Conservation (phyloP, 1,140 invertebrate species). For the Drosophila willistoni region DNA sequence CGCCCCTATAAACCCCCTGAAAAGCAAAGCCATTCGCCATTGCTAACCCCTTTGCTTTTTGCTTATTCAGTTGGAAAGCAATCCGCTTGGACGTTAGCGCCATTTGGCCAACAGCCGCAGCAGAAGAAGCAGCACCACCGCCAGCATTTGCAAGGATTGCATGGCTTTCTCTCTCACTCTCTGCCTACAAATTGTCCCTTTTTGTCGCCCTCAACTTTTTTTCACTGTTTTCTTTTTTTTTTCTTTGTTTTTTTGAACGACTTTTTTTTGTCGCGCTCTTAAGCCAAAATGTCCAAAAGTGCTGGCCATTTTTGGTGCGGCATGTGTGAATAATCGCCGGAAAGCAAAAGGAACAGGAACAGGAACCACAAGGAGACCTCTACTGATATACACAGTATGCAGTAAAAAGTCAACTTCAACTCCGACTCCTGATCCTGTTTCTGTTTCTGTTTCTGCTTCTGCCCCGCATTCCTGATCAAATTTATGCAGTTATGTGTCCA, state of each 20-base stretch:
- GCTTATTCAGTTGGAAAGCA: constrained; percentile 68
- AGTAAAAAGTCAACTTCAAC: constrained; percentile 8
- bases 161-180: constrained; percentile 5
- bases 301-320: constrained; percentile 72
- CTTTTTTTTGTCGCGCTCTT: constrained; percentile 47
- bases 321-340: constrained; percentile 82
- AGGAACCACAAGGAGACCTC: constrained; percentile 17
- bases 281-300: constrained; percentile 65
- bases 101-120: constrained; percentile 23
- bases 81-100: constrained; percentile 51
- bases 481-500: constrained; percentile 32
- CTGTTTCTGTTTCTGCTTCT: too few species aligned
- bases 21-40: background rate
- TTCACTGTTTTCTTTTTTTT: constrained; percentile 20
- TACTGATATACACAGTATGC: constrained; percentile 13
- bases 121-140: background rate
- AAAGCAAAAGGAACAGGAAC: constrained; percentile 36
- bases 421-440: background rate
- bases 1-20: background rate
- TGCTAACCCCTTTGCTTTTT: constrained; percentile 59
- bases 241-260: background rate
- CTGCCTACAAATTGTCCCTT: constrained; percentile 64
- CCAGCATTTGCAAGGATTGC: constrained; percentile 47
- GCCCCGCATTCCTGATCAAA: background rate
- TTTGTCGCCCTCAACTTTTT: constrained; percentile 18